Evolutionary conservation across 1,140 invertebrate genomes (phyloP), one percentile per base, ranked within the genome.

Genomic region (Hylaeus volcanicus): DNA sequence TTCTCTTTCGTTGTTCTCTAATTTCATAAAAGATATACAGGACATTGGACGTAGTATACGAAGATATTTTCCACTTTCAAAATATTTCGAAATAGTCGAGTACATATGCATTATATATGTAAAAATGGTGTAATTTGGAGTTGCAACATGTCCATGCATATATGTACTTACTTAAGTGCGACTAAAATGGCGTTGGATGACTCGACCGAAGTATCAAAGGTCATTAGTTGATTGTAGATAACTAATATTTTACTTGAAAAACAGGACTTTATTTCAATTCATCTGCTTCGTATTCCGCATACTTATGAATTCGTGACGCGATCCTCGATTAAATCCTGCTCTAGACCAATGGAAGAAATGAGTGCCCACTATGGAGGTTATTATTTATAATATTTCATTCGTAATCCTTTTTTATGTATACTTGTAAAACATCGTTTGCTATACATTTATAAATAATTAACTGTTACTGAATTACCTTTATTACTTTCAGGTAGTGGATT

Each of bases 351-450:
- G 74, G 81, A 84, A 90, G 91, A 91, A 84, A 92, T 92, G 91
- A 91, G 80, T 89, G 75, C 86, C 78, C 86, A 88, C 86, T 82
- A 92, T 92, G 91, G 91, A 92, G 91, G 91, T 92, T 89, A 89
- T 26, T 87, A 83, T 74, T 83, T 60, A 26, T 11, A 61, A n/a
- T 48, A 68, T 66, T 45, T 65, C 1, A 48, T 6, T 55, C 41
- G 37, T 82, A 8, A n/a, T 43, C 66, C 12, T 9, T 64, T 51
- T 79, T 43, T 43, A 64, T 41, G 11, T 26, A 56, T 43, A 15
- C 11, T 11, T 51, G 41, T 51, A 26, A 26, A 26, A 26, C 26
- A 26, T 26, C 26, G 51, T 15, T 65, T 63, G 26, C 11, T 11
- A 51, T 26, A 26, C 26, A 26, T 26, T 53, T 9, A 6, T 26